These are phyloP conservation scores for Crenuchus spilurus DNA, from an alignment of 2,797 vertebrate species.

Conservation along the genomic window DNA sequence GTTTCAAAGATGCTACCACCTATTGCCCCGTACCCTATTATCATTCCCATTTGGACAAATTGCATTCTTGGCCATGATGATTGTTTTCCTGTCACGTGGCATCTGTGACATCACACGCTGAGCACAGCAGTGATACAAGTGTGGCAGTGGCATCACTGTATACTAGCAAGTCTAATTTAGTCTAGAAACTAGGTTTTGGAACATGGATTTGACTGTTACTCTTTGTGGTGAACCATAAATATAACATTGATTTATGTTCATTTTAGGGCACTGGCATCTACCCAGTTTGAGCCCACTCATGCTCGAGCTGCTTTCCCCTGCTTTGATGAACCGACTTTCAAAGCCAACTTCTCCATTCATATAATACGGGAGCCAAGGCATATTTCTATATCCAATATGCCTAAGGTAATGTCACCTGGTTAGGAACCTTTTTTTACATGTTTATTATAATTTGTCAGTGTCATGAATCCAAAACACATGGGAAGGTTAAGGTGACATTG, in stretches of 20 bases:
- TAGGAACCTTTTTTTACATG: no score
- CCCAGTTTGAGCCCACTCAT: conserved; percentile 89
- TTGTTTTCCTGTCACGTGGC: no score
- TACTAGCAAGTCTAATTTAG: neutral
- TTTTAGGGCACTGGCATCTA: conserved; percentile 83
- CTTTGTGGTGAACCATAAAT: neutral
- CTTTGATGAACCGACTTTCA: conserved; percentile 91
- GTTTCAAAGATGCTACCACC: no score
- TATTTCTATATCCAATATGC: conserved; percentile 89
- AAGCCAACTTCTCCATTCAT: conserved; percentile 86
- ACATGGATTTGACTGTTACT: neutral
- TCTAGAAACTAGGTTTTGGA: neutral
- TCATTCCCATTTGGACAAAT: no score
- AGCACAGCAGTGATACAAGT: no score
- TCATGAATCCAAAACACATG: no score
- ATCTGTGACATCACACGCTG: no score
- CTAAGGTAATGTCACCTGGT: conserved; percentile 77
- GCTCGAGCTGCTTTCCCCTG: conserved; percentile 90
- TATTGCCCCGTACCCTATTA: no score
- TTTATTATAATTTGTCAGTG: no score
- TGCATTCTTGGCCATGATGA: no score
- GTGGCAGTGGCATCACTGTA: no score
- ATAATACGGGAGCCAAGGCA: conserved; percentile 81
- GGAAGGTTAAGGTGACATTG: no score
- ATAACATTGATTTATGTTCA: neutral